Base-by-base conservation (phyloP, 37 sponge, comb jelly and placozoan genomes). In the Beroe forskalii region DNA sequence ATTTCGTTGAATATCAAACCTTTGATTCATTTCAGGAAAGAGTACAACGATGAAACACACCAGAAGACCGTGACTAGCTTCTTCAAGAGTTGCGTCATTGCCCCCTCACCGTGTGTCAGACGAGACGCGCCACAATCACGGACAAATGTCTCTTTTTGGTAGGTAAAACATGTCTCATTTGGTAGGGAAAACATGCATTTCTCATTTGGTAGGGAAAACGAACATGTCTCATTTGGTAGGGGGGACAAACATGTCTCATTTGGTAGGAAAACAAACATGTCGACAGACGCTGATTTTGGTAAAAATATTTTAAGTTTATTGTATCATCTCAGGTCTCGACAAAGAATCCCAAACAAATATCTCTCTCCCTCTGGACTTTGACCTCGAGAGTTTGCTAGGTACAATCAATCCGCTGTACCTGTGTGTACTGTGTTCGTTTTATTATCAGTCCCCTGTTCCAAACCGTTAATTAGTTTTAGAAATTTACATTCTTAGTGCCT, bases 41-140 rank as follows among this genome's bases (percentile, higher is more conserved):
- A 80, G 55, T 80, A 80, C 40, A 72, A 36, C 76, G 86, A 80
- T 44, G 86, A 80, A 1, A 44, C 20, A 25, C 86, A 80, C 30
- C 86, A 80, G 55, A 20, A 80, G 28, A 43, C 44, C 3, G 86
- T 80, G 55, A 38, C 20, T 1, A 38, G 40, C 9, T 80, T 33
- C 86, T 80, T 80, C 55, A 44, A 80, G 55, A 80, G 35, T 43
- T 33, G 55, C 12, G 40, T 44, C 1, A 80, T 80, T 19, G 86
- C 86, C 4, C 86, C 86, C 0, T 80, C 86, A 1, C 86, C 86
- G 1, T 80, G 86, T 80, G 55, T 80, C 27, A 22, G 66, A 23
- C 4, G 31, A 22, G 4, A 22, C 17, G 66, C 17, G 14, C 55
- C 55, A 48, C 55, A 48, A 48, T 12, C 55, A 48, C 12, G 12